Conservation (phyloP, 2,113 vertebrate genomes). For the Rattus norvegicus region GRCr8 NC_086032.1:104520501-104521000, state of each 20-base stretch:
- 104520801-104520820: conserved; percentile 60
- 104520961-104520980: conserved; percentile 46
- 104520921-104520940: conserved; percentile 54
- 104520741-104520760: conserved; percentile 65
- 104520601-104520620: conserved; percentile 59
- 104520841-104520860: conserved; percentile 67
- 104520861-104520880: conserved; percentile 58
- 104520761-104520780: conserved; percentile 62
- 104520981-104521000: conserved; percentile 2
- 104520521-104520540: conserved; percentile 15
- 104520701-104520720: conserved; percentile 46
- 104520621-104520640: conserved; percentile 68
- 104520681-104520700: conserved; percentile 69
- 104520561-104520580: conserved; percentile 61
- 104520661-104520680: conserved; percentile 67
- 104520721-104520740: conserved; percentile 67
- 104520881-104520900: conserved; percentile 64
- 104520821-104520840: conserved; percentile 70
- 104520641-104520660: conserved; percentile 65
- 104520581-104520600: conserved; percentile 40
- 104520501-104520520: conserved; percentile 25
- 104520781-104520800: conserved; percentile 70
- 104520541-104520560: conserved; percentile 71
- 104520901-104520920: not conserved
- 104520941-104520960: conserved; percentile 49